Evolutionary conservation across 1,140 invertebrate species (phyloP).

Genomic region (Charaxes varanes): DNA sequence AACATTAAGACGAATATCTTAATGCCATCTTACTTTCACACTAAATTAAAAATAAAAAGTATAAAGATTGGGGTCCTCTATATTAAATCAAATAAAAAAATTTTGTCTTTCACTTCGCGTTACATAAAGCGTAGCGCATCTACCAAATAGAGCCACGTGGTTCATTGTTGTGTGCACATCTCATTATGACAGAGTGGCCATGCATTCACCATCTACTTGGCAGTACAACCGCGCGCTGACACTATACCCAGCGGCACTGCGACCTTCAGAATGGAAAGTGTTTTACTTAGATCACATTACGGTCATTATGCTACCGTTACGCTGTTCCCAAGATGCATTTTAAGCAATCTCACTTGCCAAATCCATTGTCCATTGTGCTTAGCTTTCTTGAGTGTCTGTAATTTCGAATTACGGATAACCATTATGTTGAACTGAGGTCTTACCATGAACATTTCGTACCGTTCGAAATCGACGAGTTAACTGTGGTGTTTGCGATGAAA

Average conservation of each 20-base stretch:
- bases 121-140: too few relatives aligned
- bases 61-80: too few relatives aligned
- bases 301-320: constrained; percentile 22
- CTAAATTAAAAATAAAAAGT: too few relatives aligned
- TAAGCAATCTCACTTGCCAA: constrained; percentile 15
- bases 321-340: constrained; percentile 19
- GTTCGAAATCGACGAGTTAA: too few relatives aligned
- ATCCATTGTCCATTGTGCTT: constrained; percentile 19
- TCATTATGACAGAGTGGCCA: constrained; percentile 32
- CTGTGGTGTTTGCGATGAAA: too few relatives aligned
- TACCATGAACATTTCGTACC: too few relatives aligned
- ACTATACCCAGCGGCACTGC: constrained; percentile 44
- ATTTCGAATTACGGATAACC: constrained; percentile 7
- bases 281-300: constrained; percentile 42
- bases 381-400: constrained; percentile 15
- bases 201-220: constrained; percentile 20
- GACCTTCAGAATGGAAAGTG: constrained; percentile 56
- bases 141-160: too few relatives aligned
- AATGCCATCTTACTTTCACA: too few relatives aligned
- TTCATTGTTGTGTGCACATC: too few relatives aligned
- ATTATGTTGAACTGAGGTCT: constrained; percentile 3
- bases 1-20: too few relatives aligned
- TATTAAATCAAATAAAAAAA: too few relatives aligned
- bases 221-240: constrained; percentile 29
- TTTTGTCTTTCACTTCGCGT: too few relatives aligned